Evolutionary conservation across 2,797 vertebrate genomes (phyloP).

Genomic region (Tauraco hartlaubi): DNA sequence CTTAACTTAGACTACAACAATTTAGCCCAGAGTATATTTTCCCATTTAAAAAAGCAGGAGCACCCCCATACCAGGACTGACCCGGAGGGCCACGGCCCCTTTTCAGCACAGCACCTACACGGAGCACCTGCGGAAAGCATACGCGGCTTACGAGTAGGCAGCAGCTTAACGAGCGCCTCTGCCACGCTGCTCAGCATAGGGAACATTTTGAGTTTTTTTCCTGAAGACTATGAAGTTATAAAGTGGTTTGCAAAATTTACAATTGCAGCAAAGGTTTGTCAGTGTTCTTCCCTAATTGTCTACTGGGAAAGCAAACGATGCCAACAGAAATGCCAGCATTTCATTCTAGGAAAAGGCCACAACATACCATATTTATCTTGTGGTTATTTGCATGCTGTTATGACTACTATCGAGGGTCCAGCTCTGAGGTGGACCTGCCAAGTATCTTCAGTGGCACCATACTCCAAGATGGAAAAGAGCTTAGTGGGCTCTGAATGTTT

Average conservation of each 20-base stretch:
- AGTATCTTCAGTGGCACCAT: background rate
- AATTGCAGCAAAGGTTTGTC: background rate
- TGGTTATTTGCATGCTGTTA: background rate
- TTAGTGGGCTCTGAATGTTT: background rate
- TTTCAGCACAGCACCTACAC: background rate
- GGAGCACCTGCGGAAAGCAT: background rate
- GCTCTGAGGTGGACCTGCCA: background rate
- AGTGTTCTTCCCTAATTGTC: background rate
- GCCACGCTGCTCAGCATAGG: background rate
- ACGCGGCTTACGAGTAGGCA: background rate
- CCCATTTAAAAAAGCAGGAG: background rate
- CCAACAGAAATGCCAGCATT: background rate
- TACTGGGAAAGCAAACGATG: background rate
- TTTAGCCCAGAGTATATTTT: background rate
- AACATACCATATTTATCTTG: background rate
- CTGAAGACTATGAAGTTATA: background rate
- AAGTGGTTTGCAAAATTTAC: background rate
- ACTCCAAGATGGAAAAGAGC: background rate
- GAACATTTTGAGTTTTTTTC: background rate
- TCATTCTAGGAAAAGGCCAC: background rate
- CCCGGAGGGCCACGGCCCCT: background rate
- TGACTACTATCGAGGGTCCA: background rate
- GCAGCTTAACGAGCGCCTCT: background rate
- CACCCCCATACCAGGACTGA: accelerated
- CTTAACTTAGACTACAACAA: background rate